Conservation (phyloP, 1,140 invertebrate species). For the Caenorhabditis elegans region WBcel235 BX284604.4:5812001-5812500, state of each 20-base stretch:
- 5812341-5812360: no score
- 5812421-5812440: background rate
- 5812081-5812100: no score
- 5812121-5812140: slow-evolving; percentile 1
- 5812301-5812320: no score
- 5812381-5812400: no score
- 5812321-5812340: no score
- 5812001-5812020: no score
- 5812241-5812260: slow-evolving; percentile 8
- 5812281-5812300: no score
- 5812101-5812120: background rate
- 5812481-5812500: no score
- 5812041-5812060: background rate
- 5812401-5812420: background rate
- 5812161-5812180: background rate
- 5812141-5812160: background rate
- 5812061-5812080: no score
- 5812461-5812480: no score
- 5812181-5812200: background rate
- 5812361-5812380: no score
- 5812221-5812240: background rate
- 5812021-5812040: background rate
- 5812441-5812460: no score
- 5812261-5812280: background rate
- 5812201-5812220: background rate